Evolutionary conservation across 2,113 vertebrate species (phyloP).

Genomic region (Delphinapterus leucas): DNA sequence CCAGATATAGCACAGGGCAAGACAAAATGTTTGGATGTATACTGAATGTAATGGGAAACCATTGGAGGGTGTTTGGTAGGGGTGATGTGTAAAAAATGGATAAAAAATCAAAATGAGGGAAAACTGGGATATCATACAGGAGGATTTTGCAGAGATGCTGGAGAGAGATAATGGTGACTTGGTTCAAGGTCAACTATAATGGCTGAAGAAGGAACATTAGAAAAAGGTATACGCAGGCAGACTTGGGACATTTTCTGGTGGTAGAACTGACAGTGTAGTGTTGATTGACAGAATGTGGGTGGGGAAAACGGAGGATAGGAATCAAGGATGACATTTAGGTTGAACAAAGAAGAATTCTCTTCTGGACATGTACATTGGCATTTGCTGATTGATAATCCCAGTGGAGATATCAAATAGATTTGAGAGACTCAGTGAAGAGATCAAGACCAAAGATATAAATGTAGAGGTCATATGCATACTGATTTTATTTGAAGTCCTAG

Average conservation of each 20-base stretch:
- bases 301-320: neutral
- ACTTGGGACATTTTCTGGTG: neutral
- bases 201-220: neutral
- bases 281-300: neutral
- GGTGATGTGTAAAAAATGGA: neutral
- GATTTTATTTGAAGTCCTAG: neutral
- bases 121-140: neutral
- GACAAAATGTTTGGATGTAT: neutral
- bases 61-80: neutral
- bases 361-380: neutral
- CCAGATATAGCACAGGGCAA: accelerated
- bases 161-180: neutral
- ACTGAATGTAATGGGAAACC: neutral
- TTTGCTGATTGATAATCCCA: neutral
- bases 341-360: neutral
- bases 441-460: neutral
- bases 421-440: neutral
- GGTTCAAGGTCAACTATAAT: neutral
- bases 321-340: neutral
- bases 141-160: neutral
- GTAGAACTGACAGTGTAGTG: neutral
- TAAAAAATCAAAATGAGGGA: neutral
- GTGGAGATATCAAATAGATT: neutral
- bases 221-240: neutral
- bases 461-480: neutral